These are phyloP conservation scores for Eucera pruinosa DNA, from an alignment of 2,888 invertebrate species.

Conservation along the genomic window DNA sequence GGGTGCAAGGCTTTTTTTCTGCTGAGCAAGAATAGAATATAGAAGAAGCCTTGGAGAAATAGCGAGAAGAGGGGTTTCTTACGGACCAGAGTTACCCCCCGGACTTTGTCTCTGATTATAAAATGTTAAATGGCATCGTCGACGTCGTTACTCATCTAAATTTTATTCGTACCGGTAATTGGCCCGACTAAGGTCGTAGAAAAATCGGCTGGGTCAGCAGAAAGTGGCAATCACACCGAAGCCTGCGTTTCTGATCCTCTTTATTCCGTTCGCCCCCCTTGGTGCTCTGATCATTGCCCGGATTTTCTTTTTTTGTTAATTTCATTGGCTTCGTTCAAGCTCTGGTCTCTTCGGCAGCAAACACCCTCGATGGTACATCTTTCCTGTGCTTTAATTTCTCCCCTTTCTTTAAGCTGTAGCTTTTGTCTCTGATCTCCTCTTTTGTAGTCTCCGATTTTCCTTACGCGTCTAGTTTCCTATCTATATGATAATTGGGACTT, in stretches of 20 bases:
- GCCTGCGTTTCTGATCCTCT: constrained; percentile 54
- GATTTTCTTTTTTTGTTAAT: constrained; percentile 48
- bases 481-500: constrained; percentile 42
- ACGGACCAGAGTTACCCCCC: constrained; percentile 10
- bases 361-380: not conserved
- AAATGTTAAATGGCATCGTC: constrained; percentile 74
- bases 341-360: not conserved
- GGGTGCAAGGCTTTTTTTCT: constrained; percentile 43
- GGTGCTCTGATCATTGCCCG: constrained; percentile 30
- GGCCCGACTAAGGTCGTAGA: constrained; percentile 49
- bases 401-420: not conserved
- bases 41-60: constrained; percentile 34
- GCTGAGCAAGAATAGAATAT: constrained; percentile 33
- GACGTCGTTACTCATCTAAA: constrained; percentile 72
- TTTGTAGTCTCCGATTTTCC: too few relatives aligned
- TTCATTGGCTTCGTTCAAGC: constrained; percentile 27
- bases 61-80: constrained; percentile 14
- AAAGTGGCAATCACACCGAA: constrained; percentile 44
- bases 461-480: constrained; percentile 37
- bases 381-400: constrained; percentile 25
- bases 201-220: constrained; percentile 66
- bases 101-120: constrained; percentile 68
- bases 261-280: constrained; percentile 36
- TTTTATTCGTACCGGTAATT: constrained; percentile 69
- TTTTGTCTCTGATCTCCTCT: constrained; percentile 8